phyloP scores from a whole-genome alignment of 2,888 invertebrate genomes.

The Allophyes oxyacanthae region DNA sequence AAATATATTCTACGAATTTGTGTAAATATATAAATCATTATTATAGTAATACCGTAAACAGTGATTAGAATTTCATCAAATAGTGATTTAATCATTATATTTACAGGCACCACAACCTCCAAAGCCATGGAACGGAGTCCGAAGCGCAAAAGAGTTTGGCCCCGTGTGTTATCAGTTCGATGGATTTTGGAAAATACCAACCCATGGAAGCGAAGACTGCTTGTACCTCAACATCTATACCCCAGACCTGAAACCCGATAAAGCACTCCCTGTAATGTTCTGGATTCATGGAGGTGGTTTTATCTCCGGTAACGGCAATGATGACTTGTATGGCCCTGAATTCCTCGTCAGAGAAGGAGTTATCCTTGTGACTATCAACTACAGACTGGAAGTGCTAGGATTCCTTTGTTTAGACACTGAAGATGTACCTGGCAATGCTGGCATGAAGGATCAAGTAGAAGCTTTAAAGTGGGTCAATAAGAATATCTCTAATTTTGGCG shows the following conservation, averaged over 20 bases:
- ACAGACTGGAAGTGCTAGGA: conserved; percentile 71
- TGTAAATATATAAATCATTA: no score
- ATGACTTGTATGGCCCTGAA: conserved; percentile 66
- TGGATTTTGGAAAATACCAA: neutral
- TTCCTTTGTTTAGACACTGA: conserved; percentile 69
- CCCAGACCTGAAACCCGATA: conserved; percentile 57
- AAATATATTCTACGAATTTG: no score
- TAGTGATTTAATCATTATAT: neutral
- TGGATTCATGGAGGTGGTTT: conserved; percentile 73
- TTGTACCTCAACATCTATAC: conserved; percentile 75
- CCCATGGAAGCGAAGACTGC: conserved; percentile 70
- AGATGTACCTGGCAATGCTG: conserved; percentile 74
- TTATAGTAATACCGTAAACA: no score
- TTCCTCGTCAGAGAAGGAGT: conserved; percentile 68
- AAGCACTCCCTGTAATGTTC: conserved; percentile 70
- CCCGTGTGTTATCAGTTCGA: conserved; percentile 65
- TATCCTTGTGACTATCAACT: conserved; percentile 73
- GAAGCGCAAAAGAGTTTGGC: conserved; percentile 67
- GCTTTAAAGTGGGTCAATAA: conserved; percentile 68
- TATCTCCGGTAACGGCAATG: conserved; percentile 67
- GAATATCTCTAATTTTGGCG: conserved; percentile 68
- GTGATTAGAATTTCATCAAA: no score
- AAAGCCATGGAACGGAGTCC: conserved; percentile 68
- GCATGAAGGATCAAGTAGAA: conserved; percentile 74
- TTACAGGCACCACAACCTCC: conserved; percentile 63